A percentile compares a stretch with the other conserved stretches of the same genome.
Conservation (phyloP, 2,113 vertebrate genomes). For the Callaeas wilsoni region DNA sequence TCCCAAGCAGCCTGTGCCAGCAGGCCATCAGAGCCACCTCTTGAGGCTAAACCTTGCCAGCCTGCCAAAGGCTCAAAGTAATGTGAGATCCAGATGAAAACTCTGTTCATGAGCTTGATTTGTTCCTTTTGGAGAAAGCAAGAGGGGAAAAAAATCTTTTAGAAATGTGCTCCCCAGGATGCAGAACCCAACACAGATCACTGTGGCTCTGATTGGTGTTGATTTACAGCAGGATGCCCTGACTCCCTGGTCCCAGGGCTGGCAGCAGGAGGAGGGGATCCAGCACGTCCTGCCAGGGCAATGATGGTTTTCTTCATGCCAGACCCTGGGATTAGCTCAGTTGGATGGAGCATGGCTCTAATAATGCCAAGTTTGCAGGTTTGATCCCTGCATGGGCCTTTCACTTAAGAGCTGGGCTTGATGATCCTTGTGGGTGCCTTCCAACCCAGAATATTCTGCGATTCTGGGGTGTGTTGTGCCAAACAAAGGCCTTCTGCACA, state of each 20-base stretch:
- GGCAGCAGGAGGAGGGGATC: not conserved
- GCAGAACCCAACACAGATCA: accelerated
- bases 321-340: not conserved
- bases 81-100: constrained; percentile 18
- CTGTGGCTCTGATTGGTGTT: not conserved
- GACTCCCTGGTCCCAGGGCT: not conserved
- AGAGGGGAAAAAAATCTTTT: not conserved
- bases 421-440: not conserved
- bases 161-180: not conserved
- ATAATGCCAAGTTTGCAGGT: not conserved
- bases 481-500: not conserved
- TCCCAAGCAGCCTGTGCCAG: constrained; percentile 32
- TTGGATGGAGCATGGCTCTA: not conserved
- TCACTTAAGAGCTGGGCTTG: not conserved
- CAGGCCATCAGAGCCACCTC: not conserved
- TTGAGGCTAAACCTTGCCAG: not conserved
- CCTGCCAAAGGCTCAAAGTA: constrained; percentile 14
- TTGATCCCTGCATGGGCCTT: not conserved
- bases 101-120: not conserved
- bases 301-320: accelerated
- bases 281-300: not conserved
- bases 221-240: not conserved
- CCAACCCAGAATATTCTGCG: not conserved
- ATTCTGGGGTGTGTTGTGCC: no score
- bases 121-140: constrained; percentile 25